phyloP scores from a whole-genome alignment of 2,797 vertebrate species.

The Brotula barbata region DNA sequence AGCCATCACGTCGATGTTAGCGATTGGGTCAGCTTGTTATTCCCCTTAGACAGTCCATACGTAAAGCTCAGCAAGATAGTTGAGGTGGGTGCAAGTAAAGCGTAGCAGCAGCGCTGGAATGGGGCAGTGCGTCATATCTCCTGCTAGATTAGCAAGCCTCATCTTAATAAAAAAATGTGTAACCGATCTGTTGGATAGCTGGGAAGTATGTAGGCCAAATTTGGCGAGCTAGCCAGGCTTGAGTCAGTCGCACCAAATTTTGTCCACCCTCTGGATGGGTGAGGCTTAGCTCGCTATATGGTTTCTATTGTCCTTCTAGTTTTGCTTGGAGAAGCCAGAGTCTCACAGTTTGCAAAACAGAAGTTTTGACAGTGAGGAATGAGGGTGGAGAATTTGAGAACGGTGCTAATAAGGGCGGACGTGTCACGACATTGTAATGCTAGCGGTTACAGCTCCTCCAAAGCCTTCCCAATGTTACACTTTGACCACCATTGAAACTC shows the following conservation, averaged over 20 bases:
- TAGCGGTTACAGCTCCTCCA: conserved; percentile 36
- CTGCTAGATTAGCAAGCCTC: conserved; percentile 48
- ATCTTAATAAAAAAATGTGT: conserved; percentile 63
- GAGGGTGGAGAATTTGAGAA: conserved; percentile 42
- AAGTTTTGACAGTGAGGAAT: conserved; percentile 28
- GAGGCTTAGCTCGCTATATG: conserved; percentile 32
- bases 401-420: conserved; percentile 40
- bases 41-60: conserved; percentile 28
- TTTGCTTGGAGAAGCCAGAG: conserved; percentile 30
- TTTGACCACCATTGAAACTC: conserved; percentile 33
- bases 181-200: conserved; percentile 63
- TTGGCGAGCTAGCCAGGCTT: conserved; percentile 58
- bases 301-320: conserved; percentile 29
- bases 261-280: conserved; percentile 26
- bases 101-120: conserved; percentile 34
- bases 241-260: conserved; percentile 38
- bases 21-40: conserved; percentile 18
- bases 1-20: not conserved
- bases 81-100: conserved; percentile 28
- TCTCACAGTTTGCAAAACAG: conserved; percentile 29
- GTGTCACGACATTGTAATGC: conserved; percentile 49
- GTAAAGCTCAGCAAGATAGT: conserved; percentile 27
- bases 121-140: conserved; percentile 48
- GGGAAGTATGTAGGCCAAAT: conserved; percentile 69
- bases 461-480: conserved; percentile 40